Evolutionary conservation across 2,888 invertebrate species (phyloP).

Genomic region (Trypoxylon attenuatum): DNA sequence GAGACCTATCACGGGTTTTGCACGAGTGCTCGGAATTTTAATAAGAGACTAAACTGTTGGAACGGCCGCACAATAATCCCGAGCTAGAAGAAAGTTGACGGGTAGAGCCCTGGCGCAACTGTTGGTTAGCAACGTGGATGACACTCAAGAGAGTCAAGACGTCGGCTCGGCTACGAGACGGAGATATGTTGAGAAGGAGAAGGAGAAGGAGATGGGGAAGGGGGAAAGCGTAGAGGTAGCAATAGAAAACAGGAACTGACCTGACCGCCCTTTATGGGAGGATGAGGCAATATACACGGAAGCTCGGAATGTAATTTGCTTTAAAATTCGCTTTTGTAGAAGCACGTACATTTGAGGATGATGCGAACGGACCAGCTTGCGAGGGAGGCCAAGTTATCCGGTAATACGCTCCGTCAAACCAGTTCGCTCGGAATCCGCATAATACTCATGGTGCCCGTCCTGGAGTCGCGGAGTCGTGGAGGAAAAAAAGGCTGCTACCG

Average conservation of each 20-base stretch:
- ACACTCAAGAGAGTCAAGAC: too few species aligned
- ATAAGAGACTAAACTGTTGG: slow-evolving; percentile 24
- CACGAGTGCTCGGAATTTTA: slow-evolving; percentile 20
- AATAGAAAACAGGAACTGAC: too few species aligned
- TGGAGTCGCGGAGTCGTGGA: slow-evolving; percentile 22
- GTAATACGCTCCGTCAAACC: slow-evolving; percentile 51
- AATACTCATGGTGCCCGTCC: too few species aligned
- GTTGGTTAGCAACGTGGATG: too few species aligned
- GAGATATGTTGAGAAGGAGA: not conserved
- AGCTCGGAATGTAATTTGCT: slow-evolving; percentile 62
- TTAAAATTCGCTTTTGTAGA: slow-evolving; percentile 49
- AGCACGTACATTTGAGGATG: slow-evolving; percentile 63
- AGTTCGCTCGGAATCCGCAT: slow-evolving; percentile 37
- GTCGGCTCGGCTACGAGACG: not conserved
- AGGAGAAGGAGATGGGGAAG: slow-evolving; percentile 8
- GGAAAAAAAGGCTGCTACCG: slow-evolving; percentile 20
- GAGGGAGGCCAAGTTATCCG: slow-evolving; percentile 39
- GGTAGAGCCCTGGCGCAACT: too few species aligned
- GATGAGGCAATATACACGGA: slow-evolving; percentile 39
- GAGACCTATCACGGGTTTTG: slow-evolving; percentile 13
- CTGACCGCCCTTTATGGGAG: slow-evolving; percentile 43
- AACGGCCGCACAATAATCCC: slow-evolving; percentile 15
- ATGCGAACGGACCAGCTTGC: slow-evolving; percentile 61
- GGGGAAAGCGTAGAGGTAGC: too few species aligned
- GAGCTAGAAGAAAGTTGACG: too few species aligned